Base-by-base conservation (phyloP, 2,113 vertebrate genomes). In the Lepus americanus region DNA sequence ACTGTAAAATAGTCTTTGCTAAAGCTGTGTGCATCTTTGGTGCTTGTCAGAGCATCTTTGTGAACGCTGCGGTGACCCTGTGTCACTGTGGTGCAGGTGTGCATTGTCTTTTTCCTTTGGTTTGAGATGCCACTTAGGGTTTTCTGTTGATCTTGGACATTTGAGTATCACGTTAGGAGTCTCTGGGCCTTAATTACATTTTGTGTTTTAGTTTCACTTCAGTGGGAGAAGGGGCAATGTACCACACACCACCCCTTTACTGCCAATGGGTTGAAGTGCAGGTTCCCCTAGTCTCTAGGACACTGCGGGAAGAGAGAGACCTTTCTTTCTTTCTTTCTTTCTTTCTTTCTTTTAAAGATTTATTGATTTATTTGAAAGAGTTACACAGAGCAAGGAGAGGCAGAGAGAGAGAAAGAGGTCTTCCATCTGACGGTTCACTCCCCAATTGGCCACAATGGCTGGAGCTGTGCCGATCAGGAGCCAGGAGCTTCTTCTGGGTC, bases 291-390 rank as follows among this genome's bases (percentile, higher is more conserved):
- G 25, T 27, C 72, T 44, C 53, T 19, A 61, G 23, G 66, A 36
- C 20, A 25, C 53, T 20, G 0, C 5, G 20, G 7, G 51, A 2
- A 20, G n/a, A 3, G 13, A 44, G 44, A 14, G 27, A 4, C n/a
- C 53, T 44, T 44, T 36, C 36, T 36, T 36, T 36, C 36, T 44
- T 44, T 6, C 6, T 44, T 44, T 44, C 6, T 44, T 44, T 44
- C 6, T 44, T 44, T 44, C 6, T 44, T 44, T 44, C 5, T 44
- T 44, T 44, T 44, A 44, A 44, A 44, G 44, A 44, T 44, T 44
- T 44, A 44, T 44, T 44, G 6, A 44, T 44, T 44, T 44, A 44
- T 44, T 44, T 44, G 44, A 44, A 44, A 44, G 44, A 44, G 44
- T 44, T 44, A 44, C 44, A 44, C 44, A 7, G 44, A 7, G 44